Evolutionary conservation across 2,113 vertebrate genomes (phyloP).

Genomic region (Periophthalmodon schlosseri): DNA sequence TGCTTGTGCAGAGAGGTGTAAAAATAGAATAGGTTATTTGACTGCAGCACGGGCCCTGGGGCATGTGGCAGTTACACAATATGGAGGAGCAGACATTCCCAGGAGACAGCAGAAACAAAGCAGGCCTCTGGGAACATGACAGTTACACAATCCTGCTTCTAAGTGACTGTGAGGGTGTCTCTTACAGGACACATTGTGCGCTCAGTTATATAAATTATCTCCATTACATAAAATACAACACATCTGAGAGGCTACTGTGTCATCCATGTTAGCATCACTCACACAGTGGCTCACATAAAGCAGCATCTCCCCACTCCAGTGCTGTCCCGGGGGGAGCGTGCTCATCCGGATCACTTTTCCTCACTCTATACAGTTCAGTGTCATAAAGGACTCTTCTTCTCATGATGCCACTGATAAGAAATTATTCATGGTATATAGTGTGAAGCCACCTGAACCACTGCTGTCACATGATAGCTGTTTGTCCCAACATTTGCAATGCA

Average conservation of each 20-base stretch:
- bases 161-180: slow-evolving; percentile 42
- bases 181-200: slow-evolving; percentile 37
- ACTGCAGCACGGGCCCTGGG: slow-evolving; percentile 10
- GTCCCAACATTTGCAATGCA: neutral
- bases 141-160: slow-evolving; percentile 50
- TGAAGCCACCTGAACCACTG: neutral
- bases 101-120: slow-evolving; percentile 40
- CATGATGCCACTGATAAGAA: slow-evolving; percentile 1
- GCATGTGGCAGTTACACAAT: slow-evolving; percentile 47
- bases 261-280: slow-evolving; percentile 23
- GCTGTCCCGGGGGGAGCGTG: slow-evolving; percentile 13
- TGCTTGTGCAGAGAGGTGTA: slow-evolving; percentile 36
- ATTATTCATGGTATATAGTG: neutral
- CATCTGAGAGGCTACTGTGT: slow-evolving; percentile 27
- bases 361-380: neutral
- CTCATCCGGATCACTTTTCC: slow-evolving; percentile 20
- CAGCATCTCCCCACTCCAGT: slow-evolving; percentile 17
- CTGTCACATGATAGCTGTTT: neutral
- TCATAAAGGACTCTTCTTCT: slow-evolving; percentile 16
- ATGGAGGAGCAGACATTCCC: slow-evolving; percentile 40
- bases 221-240: slow-evolving; percentile 28
- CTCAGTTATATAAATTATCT: slow-evolving; percentile 54
- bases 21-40: slow-evolving; percentile 47
- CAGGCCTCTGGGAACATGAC: slow-evolving; percentile 31
- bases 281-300: slow-evolving; percentile 35